Evolutionary conservation across 2,888 invertebrate species (phyloP).

Genomic region (Drosophila melanosoma): DNA sequence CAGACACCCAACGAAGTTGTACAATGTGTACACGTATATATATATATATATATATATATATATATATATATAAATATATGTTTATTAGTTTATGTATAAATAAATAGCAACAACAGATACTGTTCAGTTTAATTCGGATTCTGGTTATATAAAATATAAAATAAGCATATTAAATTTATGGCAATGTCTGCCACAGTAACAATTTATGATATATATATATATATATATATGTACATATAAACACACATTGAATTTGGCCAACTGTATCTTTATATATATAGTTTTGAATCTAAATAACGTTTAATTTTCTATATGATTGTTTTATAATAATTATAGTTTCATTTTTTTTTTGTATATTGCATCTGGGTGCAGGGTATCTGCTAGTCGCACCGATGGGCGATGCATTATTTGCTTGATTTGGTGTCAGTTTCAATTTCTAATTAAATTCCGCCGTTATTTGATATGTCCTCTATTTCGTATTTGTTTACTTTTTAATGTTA

Average conservation of each 20-base stretch:
- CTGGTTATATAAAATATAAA: no score
- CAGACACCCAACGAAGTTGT: background rate
- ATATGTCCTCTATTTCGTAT: background rate
- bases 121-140: background rate
- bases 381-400: background rate
- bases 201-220: background rate
- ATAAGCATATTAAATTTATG: background rate
- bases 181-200: background rate
- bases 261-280: background rate
- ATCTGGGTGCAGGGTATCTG: background rate
- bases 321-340: no score
- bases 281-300: background rate
- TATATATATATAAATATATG: background rate
- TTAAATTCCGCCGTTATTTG: constrained; percentile 4
- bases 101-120: background rate
- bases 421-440: constrained; percentile 2
- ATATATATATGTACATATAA: background rate
- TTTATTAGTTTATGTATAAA: background rate
- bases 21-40: background rate
- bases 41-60: background rate
- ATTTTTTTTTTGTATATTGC: background rate
- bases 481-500: constrained; percentile 15
- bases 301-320: background rate
- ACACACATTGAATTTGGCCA: background rate
- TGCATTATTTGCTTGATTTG: background rate